A percentile compares a stretch with the other conserved stretches of the same genome.
phyloP scores from a whole-genome alignment of 1,140 invertebrate genomes.

The Drosophila sucinea region DNA sequence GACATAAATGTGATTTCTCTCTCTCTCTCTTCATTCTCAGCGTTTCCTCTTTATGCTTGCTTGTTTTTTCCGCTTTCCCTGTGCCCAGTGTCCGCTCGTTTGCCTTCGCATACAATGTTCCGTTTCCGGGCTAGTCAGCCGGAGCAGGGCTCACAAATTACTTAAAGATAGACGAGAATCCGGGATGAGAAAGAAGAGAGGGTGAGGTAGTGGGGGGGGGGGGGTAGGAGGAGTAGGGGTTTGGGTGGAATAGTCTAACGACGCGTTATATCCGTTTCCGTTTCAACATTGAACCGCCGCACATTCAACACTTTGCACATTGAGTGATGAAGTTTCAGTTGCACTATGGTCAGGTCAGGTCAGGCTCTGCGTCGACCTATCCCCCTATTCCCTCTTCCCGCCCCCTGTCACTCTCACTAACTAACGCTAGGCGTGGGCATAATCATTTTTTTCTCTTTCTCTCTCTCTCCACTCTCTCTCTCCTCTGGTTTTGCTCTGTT shows the following conservation, averaged over 20 bases:
- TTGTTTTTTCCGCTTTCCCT: constrained; percentile 13
- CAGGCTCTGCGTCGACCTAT: constrained; percentile 18
- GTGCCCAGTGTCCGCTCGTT: constrained; percentile 17
- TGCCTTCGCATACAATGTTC: constrained; percentile 42
- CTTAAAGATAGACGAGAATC: constrained; percentile 64
- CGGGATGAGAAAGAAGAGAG: constrained; percentile 16
- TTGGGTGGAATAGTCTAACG: constrained; percentile 37
- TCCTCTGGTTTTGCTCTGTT: constrained; percentile 12
- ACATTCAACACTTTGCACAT: constrained; percentile 60
- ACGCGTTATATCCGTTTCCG: constrained; percentile 77
- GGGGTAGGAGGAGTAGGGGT: constrained; percentile 3
- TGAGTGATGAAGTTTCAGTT: constrained; percentile 68
- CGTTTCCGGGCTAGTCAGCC: constrained; percentile 53
- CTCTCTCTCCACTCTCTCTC: neutral
- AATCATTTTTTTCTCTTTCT: constrained; percentile 44
- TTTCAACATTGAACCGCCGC: constrained; percentile 59
- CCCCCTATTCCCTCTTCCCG: neutral
- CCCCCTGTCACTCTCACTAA: constrained; percentile 7
- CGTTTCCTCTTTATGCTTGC: constrained; percentile 12
- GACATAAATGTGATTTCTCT: constrained; percentile 72
- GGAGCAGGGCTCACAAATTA: constrained; percentile 67
- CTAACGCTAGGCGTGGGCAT: constrained; percentile 54
- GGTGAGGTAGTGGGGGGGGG: neutral
- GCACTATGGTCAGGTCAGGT: constrained; percentile 18
- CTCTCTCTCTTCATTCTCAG: constrained; percentile 32